These are phyloP conservation scores for Coregonus suidteri DNA, from an alignment of 2,797 vertebrate species.

Conservation along the genomic window DNA sequence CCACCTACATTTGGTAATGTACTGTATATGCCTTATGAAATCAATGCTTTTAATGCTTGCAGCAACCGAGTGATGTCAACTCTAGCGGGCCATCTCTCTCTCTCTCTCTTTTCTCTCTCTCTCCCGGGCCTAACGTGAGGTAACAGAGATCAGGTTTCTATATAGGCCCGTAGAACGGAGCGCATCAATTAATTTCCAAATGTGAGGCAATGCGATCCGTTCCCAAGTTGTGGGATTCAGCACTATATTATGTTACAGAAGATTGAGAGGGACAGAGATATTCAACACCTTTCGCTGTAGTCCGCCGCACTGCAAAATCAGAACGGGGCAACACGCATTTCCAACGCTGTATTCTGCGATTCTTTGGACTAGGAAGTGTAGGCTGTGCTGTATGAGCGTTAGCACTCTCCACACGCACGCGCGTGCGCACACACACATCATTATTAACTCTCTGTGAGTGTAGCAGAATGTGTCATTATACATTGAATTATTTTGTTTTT, in stretches of 20 bases:
- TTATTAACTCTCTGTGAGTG: not conserved
- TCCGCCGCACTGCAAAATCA: constrained; percentile 39
- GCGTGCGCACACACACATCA: not conserved
- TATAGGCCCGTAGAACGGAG: constrained; percentile 28
- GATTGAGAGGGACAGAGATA: constrained; percentile 38
- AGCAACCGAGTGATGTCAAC: not conserved
- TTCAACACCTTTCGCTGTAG: constrained; percentile 55
- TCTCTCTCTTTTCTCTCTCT: not conserved
- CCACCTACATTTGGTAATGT: no score
- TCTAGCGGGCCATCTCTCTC: not conserved
- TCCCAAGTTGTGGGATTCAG: constrained; percentile 54
- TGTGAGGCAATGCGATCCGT: constrained; percentile 48
- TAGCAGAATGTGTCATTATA: not conserved
- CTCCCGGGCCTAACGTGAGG: constrained; percentile 40
- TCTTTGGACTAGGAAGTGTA: not conserved
- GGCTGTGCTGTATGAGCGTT: not conserved
- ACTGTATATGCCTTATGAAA: not conserved
- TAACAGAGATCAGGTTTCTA: constrained; percentile 40
- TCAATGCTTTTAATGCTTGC: not conserved
- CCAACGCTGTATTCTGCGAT: not conserved
- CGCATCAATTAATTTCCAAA: constrained; percentile 59
- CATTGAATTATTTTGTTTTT: not conserved
- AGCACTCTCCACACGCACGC: not conserved
- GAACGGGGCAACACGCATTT: constrained; percentile 1
- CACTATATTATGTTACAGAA: constrained; percentile 57